phyloP scores from a whole-genome alignment of 2,797 vertebrate genomes.

The Cirrhinus molitorella region DNA sequence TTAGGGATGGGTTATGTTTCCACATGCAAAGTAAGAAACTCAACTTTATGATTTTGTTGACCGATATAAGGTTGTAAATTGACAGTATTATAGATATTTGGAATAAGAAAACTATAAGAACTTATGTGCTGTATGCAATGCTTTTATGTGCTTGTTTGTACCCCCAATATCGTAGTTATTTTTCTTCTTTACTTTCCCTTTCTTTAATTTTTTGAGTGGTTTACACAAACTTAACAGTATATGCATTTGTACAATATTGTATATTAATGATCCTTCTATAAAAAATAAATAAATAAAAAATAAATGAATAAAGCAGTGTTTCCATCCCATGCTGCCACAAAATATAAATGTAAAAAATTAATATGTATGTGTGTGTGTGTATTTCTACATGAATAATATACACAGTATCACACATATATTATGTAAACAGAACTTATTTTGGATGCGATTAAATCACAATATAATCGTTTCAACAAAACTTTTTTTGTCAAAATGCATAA shows the following conservation, averaged over 20 bases:
- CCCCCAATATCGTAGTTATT: not conserved
- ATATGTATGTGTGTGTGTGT: too few species aligned
- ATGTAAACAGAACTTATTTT: too few species aligned
- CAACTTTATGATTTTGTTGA: not conserved
- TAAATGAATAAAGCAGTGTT: not conserved
- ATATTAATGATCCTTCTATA: not conserved
- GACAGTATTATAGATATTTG: not conserved
- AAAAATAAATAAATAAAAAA: not conserved
- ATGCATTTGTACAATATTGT: not conserved
- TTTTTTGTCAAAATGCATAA: not conserved
- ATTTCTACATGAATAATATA: too few species aligned
- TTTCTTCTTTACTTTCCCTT: not conserved
- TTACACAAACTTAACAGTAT: not conserved
- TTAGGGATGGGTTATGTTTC: too few species aligned
- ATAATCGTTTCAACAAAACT: not conserved
- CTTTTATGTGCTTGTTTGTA: too few species aligned
- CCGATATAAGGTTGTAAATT: not conserved
- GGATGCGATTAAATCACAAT: too few species aligned
- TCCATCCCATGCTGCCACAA: not conserved
- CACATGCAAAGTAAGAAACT: not conserved
- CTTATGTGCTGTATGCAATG: too few species aligned
- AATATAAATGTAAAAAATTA: too few species aligned
- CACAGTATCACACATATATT: too few species aligned
- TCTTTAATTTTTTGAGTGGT: not conserved
- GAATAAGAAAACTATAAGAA: not conserved